Evolutionary conservation across 2,797 vertebrate species (phyloP).

Genomic region (Parauchenoglanis ngamensis): DNA sequence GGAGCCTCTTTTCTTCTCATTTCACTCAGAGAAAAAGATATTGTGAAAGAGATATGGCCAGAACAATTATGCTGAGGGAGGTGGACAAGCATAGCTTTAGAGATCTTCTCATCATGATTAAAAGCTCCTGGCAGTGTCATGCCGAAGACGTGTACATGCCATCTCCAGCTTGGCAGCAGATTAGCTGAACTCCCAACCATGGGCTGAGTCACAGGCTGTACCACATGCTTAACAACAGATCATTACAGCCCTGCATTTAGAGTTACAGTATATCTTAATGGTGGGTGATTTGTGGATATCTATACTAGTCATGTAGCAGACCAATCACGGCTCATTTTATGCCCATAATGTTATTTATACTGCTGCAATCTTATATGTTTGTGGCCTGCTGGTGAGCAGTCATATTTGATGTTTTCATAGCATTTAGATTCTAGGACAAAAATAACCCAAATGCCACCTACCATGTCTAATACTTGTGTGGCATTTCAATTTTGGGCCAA

Average conservation of each 20-base stretch:
- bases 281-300: not conserved
- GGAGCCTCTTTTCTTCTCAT: conserved; percentile 40
- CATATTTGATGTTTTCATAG: not conserved
- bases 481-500: conserved; percentile 24
- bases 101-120: conserved; percentile 33
- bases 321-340: not conserved
- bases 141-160: conserved; percentile 16
- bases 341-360: not conserved
- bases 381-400: too few species aligned
- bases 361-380: not conserved
- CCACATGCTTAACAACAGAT: conserved; percentile 38
- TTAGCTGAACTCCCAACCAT: not conserved
- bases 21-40: conserved; percentile 26
- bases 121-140: conserved; percentile 46
- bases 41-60: conserved; percentile 13
- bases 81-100: conserved; percentile 37
- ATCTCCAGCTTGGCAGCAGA: conserved; percentile 37
- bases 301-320: not conserved
- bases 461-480: not conserved
- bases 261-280: too few species aligned
- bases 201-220: conserved; percentile 35
- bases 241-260: conserved; percentile 21
- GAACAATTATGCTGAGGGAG: conserved; percentile 16
- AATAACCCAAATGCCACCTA: not conserved
- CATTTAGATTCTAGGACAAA: conserved; percentile 30